phyloP scores from a whole-genome alignment of 2,888 invertebrate species.

The Agonopterix alstromeriana region DNA sequence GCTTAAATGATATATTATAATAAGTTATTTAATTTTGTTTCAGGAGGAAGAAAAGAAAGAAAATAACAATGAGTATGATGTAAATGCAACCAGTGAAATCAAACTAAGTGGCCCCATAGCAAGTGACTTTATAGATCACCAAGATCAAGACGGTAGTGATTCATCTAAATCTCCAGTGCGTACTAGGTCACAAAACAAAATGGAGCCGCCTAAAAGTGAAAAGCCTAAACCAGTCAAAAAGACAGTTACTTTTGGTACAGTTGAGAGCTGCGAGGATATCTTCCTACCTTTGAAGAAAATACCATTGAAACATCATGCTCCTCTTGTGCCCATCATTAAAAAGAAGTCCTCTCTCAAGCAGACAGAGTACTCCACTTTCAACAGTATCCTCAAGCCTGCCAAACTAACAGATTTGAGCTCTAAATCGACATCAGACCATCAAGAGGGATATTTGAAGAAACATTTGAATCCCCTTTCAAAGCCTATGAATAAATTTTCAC shows the following conservation, averaged over 20 bases:
- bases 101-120: slow-evolving; percentile 34
- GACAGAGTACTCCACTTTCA: slow-evolving; percentile 74
- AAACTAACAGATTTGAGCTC: slow-evolving; percentile 79
- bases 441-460: slow-evolving; percentile 65
- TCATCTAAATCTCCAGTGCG: slow-evolving; percentile 60
- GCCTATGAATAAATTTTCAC: slow-evolving; percentile 66
- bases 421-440: slow-evolving; percentile 70
- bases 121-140: slow-evolving; percentile 32
- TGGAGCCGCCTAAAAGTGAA: slow-evolving; percentile 60
- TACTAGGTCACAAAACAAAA: slow-evolving; percentile 70
- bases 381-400: slow-evolving; percentile 79
- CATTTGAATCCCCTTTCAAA: slow-evolving; percentile 67
- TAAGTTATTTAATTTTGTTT: slow-evolving; percentile 17
- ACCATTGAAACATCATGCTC: slow-evolving; percentile 76
- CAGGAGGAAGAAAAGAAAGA: slow-evolving; percentile 75
- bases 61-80: slow-evolving; percentile 58
- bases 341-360: slow-evolving; percentile 77
- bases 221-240: slow-evolving; percentile 76
- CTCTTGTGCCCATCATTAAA: slow-evolving; percentile 79
- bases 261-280: slow-evolving; percentile 79
- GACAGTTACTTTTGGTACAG: slow-evolving; percentile 80
- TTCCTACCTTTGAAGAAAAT: slow-evolving; percentile 75
- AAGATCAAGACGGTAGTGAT: slow-evolving; percentile 37
- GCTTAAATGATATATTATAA: slow-evolving; percentile 2
- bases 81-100: slow-evolving; percentile 29